Evolutionary conservation across 2,113 vertebrate species (phyloP).

Genomic region (Cottus gobio): DNA sequence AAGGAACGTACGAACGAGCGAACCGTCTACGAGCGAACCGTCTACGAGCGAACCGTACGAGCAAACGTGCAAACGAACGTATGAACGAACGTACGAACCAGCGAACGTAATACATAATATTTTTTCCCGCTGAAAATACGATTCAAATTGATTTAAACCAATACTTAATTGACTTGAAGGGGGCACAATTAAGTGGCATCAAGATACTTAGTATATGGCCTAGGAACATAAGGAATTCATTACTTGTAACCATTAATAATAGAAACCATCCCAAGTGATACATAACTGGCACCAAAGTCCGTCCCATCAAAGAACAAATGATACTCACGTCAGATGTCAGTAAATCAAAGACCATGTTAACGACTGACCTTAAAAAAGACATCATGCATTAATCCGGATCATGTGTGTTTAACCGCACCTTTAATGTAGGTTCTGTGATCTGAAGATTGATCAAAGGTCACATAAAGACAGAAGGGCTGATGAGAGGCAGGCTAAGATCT

Average conservation of each 20-base stretch:
- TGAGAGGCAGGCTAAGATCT: conserved; percentile 39
- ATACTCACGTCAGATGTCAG: background rate
- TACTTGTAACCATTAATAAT: conserved; percentile 7
- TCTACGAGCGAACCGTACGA: no score
- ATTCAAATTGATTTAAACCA: no score
- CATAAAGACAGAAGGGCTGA: conserved; percentile 12
- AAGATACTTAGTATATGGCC: background rate
- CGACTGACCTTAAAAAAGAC: conserved; percentile 10
- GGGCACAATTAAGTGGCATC: background rate
- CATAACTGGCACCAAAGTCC: background rate
- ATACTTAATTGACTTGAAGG: background rate
- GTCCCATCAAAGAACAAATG: background rate
- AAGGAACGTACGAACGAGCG: no score
- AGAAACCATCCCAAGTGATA: background rate
- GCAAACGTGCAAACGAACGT: no score
- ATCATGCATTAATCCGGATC: conserved; percentile 16
- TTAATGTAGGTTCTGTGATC: conserved; percentile 45
- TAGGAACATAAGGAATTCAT: conserved; percentile 11
- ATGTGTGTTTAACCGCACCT: conserved; percentile 24
- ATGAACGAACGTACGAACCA: no score
- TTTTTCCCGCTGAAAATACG: no score
- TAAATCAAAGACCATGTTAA: conserved; percentile 24
- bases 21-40: no score
- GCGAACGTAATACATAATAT: no score
- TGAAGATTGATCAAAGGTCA: background rate